These are phyloP conservation scores for Eulithis prunata DNA, from an alignment of 2,888 invertebrate genomes.

Conservation along the genomic window DNA sequence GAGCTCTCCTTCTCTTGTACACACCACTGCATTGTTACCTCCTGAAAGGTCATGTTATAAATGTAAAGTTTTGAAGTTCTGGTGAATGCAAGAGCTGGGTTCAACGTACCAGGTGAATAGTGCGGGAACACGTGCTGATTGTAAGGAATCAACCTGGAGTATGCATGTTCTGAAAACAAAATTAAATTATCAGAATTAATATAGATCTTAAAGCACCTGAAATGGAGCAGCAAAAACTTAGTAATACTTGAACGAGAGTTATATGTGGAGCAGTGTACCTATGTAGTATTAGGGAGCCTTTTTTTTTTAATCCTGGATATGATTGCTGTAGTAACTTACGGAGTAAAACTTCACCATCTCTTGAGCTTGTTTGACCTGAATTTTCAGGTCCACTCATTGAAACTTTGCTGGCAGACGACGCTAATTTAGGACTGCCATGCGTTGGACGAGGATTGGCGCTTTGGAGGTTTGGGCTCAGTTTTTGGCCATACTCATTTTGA, in stretches of 20 bases:
- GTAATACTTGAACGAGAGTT: no score
- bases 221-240: background rate
- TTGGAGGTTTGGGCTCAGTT: conserved; percentile 3
- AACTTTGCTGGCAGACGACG: conserved; percentile 8
- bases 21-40: conserved; percentile 48
- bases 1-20: conserved; percentile 59
- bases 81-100: background rate
- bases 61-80: background rate
- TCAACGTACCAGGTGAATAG: conserved; percentile 54
- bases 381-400: background rate
- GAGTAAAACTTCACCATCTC: background rate
- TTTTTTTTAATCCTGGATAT: no score
- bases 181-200: no score
- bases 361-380: background rate
- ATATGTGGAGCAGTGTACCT: no score
- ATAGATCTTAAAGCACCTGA: conserved; percentile 4
- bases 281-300: no score
- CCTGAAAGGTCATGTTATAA: conserved; percentile 47
- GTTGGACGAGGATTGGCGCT: conserved; percentile 6
- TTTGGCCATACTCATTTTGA: conserved; percentile 17
- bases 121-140: conserved; percentile 54
- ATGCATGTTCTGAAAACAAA: conserved; percentile 41
- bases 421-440: background rate
- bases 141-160: conserved; percentile 51
- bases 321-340: conserved; percentile 7